Evolutionary conservation across 2,113 vertebrate species (phyloP).

Genomic region (Mesembrinibis cayennensis): DNA sequence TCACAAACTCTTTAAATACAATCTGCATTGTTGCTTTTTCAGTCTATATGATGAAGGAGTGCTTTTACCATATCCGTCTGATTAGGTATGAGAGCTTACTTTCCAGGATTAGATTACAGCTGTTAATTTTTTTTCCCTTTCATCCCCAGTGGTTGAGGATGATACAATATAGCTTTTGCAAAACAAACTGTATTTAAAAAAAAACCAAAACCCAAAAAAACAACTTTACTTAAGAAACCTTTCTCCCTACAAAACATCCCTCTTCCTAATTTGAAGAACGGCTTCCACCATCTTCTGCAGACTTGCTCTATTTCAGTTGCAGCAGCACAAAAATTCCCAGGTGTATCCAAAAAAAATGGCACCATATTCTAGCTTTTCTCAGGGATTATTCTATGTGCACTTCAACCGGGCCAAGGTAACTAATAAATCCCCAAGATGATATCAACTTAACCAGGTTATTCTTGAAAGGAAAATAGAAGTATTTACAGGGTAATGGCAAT

Average conservation of each 20-base stretch:
- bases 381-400: background rate
- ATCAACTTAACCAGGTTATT: background rate
- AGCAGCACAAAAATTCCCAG: background rate
- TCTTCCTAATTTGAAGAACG: background rate
- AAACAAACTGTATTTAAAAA: background rate
- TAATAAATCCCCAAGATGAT: background rate
- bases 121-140: background rate
- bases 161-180: background rate
- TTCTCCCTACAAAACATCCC: background rate
- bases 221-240: background rate
- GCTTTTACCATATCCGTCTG: background rate
- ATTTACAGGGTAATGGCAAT: background rate
- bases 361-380: background rate
- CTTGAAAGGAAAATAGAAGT: background rate
- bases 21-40: background rate
- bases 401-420: background rate
- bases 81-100: background rate
- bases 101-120: background rate
- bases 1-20: background rate
- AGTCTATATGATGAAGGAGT: rapidly evolving
- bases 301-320: background rate
- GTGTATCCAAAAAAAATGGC: background rate
- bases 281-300: background rate
- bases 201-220: background rate
- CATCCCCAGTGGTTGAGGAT: background rate